Evolutionary conservation across 2,888 invertebrate species (phyloP).

Genomic region (Cheilosia vulpina): DNA sequence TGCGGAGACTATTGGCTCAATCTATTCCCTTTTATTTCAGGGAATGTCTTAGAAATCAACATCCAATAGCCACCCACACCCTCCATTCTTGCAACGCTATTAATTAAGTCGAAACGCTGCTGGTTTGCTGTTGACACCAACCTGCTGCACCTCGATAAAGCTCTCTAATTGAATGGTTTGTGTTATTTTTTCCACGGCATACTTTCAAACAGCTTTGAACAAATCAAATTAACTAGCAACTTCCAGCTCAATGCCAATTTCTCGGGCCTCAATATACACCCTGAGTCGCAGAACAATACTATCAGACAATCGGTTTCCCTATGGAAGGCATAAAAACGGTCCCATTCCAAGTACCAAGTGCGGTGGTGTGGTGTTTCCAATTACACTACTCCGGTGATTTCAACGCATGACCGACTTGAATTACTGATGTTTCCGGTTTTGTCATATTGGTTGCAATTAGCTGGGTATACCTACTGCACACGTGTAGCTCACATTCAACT

Average conservation of each 20-base stretch:
- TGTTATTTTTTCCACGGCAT: constrained; percentile 1
- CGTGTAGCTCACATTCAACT: constrained; percentile 48
- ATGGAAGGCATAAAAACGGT: constrained; percentile 26
- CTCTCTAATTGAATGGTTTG: constrained; percentile 6
- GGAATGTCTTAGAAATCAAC: no score
- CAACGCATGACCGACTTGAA: constrained; percentile 75
- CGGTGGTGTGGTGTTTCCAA: constrained; percentile 48
- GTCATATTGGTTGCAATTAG: constrained; percentile 72
- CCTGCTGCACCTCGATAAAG: neutral
- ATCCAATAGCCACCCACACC: neutral
- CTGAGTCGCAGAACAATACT: constrained; percentile 12
- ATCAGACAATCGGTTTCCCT: constrained; percentile 20
- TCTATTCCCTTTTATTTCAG: no score
- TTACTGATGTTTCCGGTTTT: constrained; percentile 76
- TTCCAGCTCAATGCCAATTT: constrained; percentile 50
- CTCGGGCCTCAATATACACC: neutral
- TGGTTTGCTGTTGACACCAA: neutral
- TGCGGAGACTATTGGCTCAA: no score
- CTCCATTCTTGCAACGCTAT: neutral
- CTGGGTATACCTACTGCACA: neutral
- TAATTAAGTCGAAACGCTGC: neutral
- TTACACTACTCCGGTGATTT: constrained; percentile 70
- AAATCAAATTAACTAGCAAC: constrained; percentile 3
- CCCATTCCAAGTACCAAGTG: constrained; percentile 13
- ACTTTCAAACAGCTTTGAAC: constrained; percentile 20